These are phyloP conservation scores for Agelastica alni DNA, from an alignment of 2,888 invertebrate species.

Conservation along the genomic window DNA sequence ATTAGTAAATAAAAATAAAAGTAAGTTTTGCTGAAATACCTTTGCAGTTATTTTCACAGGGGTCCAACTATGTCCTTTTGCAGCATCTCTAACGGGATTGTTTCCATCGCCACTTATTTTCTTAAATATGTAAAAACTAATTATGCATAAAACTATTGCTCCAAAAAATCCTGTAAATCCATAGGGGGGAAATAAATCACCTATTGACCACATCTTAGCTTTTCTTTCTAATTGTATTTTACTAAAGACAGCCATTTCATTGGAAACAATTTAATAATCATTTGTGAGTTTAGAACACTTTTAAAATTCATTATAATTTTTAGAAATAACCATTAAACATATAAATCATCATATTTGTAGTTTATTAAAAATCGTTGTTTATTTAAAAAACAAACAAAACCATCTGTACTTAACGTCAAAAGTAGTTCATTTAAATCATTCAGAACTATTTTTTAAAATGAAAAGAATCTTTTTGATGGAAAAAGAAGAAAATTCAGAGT, in stretches of 20 bases:
- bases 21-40: too few relatives aligned
- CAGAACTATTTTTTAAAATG: background rate
- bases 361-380: background rate
- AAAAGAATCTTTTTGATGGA: background rate
- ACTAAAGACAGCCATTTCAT: conserved; percentile 40
- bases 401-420: background rate
- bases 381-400: background rate
- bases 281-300: background rate
- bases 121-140: conserved; percentile 55
- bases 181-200: conserved; percentile 46
- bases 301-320: background rate
- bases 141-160: conserved; percentile 57
- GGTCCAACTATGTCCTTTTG: conserved; percentile 62
- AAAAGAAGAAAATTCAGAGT: too few relatives aligned
- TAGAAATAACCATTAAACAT: background rate
- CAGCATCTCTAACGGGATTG: conserved; percentile 59
- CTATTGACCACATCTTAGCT: conserved; percentile 46
- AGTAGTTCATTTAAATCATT: background rate
- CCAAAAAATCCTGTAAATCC: conserved; percentile 57
- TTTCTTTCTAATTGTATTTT: conserved; percentile 38
- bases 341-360: background rate
- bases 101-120: conserved; percentile 57
- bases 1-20: too few relatives aligned
- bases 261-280: background rate
- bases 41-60: conserved; percentile 56